These are phyloP conservation scores for Strix uralensis DNA, from an alignment of 2,113 vertebrate species.

Conservation along the genomic window DNA sequence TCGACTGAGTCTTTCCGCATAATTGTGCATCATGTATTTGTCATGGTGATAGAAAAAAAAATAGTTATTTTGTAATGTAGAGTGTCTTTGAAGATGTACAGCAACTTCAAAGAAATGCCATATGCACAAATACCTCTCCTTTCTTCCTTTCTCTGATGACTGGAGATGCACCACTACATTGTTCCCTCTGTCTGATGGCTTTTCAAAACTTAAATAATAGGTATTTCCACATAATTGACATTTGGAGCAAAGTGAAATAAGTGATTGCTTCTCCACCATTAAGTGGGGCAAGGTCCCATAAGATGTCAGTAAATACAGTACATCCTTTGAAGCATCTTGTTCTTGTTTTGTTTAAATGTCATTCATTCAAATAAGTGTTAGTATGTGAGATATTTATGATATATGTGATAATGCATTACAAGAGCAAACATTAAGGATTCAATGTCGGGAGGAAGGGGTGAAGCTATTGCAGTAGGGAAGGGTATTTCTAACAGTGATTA, in stretches of 20 bases:
- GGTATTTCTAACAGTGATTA: not conserved
- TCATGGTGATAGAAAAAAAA: not conserved
- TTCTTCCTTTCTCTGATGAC: not conserved
- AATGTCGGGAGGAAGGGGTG: not conserved
- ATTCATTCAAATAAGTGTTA: not conserved
- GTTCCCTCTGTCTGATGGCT: not conserved
- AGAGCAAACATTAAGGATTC: not conserved
- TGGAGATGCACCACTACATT: not conserved
- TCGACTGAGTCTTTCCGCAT: not conserved
- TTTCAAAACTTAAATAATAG: constrained; percentile 15
- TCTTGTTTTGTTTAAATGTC: not conserved
- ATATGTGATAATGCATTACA: not conserved
- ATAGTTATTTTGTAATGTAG: not conserved
- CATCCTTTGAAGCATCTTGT: not conserved
- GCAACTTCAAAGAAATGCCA: not conserved
- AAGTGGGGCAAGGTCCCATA: not conserved
- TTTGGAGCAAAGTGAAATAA: not conserved
- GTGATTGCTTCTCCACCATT: not conserved
- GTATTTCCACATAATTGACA: not conserved
- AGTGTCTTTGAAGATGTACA: not conserved
- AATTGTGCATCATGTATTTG: not conserved
- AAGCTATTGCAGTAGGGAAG: not conserved
- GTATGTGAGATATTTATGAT: not conserved
- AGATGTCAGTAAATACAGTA: not conserved
- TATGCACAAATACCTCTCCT: not conserved